Conservation (phyloP, 2,888 invertebrate species). For the Scaptomyza cyrtandrae region DNA sequence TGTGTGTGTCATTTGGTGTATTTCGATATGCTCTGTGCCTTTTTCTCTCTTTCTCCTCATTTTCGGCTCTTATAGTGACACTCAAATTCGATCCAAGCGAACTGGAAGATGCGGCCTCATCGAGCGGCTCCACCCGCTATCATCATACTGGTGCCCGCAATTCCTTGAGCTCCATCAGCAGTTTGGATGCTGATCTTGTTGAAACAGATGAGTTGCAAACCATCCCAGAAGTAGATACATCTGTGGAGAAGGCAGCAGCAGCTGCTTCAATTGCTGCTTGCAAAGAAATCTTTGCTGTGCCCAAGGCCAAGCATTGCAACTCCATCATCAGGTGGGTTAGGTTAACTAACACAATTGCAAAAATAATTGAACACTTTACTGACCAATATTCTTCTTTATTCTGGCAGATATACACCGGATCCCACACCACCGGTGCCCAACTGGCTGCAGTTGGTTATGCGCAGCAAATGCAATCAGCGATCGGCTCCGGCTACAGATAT, state of each 20-base stretch:
- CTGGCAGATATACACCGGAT: conserved; percentile 82
- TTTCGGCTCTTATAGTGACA: conserved; percentile 82
- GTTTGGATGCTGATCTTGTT: conserved; percentile 65
- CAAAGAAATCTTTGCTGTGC: conserved; percentile 79
- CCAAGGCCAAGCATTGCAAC: conserved; percentile 79
- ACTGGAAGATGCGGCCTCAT: conserved; percentile 65
- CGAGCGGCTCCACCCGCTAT: conserved; percentile 37
- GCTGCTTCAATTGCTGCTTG: conserved; percentile 10
- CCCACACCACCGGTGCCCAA: conserved; percentile 82
- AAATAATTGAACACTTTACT: neutral
- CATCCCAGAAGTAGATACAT: conserved; percentile 75
- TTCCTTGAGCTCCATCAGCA: conserved; percentile 75
- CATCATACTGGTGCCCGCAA: conserved; percentile 57
- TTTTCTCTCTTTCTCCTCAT: conserved; percentile 69
- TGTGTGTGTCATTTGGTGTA: conserved; percentile 71
- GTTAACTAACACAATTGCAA: neutral
- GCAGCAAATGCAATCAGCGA: conserved; percentile 80
- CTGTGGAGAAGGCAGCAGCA: conserved; percentile 65
- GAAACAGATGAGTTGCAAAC: conserved; percentile 66
- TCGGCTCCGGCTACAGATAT: conserved; percentile 39
- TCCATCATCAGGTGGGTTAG: conserved; percentile 82
- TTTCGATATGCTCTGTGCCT: conserved; percentile 77
- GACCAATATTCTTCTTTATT: conserved; percentile 4
- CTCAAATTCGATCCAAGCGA: conserved; percentile 85
- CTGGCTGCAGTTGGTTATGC: conserved; percentile 84